A percentile compares a stretch with the other conserved stretches of the same genome.
These are phyloP conservation scores for Elegia similella DNA, from an alignment of 2,888 invertebrate species.

Conservation along the genomic window DNA sequence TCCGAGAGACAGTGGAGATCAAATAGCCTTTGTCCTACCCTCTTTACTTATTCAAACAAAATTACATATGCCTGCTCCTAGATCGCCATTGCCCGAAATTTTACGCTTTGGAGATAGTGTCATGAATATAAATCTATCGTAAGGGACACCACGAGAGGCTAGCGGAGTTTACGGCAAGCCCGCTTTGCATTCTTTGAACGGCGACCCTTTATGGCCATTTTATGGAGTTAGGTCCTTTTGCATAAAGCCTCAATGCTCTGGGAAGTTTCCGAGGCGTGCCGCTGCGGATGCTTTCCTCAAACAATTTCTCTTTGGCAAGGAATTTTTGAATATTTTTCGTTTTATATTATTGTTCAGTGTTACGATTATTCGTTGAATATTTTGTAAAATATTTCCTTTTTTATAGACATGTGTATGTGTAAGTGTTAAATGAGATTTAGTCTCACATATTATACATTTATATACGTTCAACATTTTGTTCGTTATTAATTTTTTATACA, in stretches of 20 bases:
- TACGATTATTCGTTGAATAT: too few species aligned
- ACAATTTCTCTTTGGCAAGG: constrained; percentile 17
- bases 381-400: too few species aligned
- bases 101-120: constrained; percentile 79
- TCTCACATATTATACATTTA: too few species aligned
- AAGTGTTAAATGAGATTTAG: too few species aligned
- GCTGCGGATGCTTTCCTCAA: constrained; percentile 21
- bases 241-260: constrained; percentile 64
- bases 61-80: constrained; percentile 80
- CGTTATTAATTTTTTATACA: too few species aligned
- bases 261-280: constrained; percentile 38
- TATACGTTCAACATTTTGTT: too few species aligned
- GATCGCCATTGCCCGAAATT: constrained; percentile 80
- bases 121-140: constrained; percentile 82
- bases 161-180: constrained; percentile 70
- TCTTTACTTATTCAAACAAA: constrained; percentile 82
- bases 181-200: constrained; percentile 80
- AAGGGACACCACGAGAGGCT: constrained; percentile 73
- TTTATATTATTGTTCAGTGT: background rate
- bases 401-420: too few species aligned
- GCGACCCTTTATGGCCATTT: constrained; percentile 73
- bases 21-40: constrained; percentile 79
- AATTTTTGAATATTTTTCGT: constrained; percentile 9
- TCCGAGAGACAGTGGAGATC: constrained; percentile 65
- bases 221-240: constrained; percentile 76